phyloP scores from a whole-genome alignment of 2,888 invertebrate genomes.

The Drosophila algonquin region DNA sequence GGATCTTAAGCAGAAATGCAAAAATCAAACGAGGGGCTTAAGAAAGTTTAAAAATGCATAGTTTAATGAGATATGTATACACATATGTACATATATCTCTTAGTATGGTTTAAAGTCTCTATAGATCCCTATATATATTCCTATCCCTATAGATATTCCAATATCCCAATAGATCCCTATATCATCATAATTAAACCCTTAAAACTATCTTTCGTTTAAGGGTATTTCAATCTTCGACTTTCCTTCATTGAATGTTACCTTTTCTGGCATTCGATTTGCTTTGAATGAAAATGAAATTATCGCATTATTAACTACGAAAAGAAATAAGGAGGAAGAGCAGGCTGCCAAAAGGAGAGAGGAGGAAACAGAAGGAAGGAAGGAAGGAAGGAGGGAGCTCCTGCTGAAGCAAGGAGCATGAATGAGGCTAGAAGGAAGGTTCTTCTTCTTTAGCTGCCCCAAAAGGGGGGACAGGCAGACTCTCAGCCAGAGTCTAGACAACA shows the following conservation, averaged over 20 bases:
- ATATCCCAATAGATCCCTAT: no score
- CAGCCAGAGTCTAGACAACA: neutral
- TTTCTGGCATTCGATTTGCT: conserved; percentile 71
- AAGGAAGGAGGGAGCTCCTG: conserved; percentile 27
- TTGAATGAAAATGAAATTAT: conserved; percentile 80
- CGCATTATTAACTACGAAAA: conserved; percentile 77
- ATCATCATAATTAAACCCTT: no score
- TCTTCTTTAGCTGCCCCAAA: no score
- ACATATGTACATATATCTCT: no score
- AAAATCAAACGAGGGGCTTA: no score
- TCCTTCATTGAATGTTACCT: conserved; percentile 7
- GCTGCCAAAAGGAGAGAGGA: neutral
- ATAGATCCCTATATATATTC: no score
- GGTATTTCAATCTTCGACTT: neutral
- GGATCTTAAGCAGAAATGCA: no score
- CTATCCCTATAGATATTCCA: no score
- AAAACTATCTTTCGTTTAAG: neutral
- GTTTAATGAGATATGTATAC: no score
- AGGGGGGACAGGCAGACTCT: conserved; percentile 13
- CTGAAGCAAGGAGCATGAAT: neutral
- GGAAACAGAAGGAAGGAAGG: conserved; percentile 43
- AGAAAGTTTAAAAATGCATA: no score
- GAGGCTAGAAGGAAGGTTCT: neutral
- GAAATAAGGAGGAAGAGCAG: neutral
- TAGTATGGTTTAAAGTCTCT: no score